Base-by-base conservation (phyloP, 1,140 invertebrate genomes). In the Drosophila eugracilis region DNA sequence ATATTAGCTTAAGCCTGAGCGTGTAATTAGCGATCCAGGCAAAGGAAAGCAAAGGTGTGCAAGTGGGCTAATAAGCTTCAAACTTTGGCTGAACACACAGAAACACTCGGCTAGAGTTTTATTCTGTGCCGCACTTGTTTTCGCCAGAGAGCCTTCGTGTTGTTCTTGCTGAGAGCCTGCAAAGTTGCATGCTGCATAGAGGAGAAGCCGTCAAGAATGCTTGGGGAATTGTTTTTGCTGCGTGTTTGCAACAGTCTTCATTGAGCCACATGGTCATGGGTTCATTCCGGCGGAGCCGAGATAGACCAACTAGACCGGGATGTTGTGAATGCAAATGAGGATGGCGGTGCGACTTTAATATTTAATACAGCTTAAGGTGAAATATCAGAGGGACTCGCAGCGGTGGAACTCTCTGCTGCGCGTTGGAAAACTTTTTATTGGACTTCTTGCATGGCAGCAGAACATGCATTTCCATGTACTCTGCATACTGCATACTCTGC, bases 401-500 rank as follows among this genome's bases (percentile, higher is more conserved):
- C 14, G 24, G 21, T 53, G 30, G 17, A 67, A 54, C 39, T 45
- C 32, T 59, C 44, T 50, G 42, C 14, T 34, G 39, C 44, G n/a
- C n/a, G n/a, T 45, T 19, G 54, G 10, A 5, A 14, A 72, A 84
- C 60, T 58, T 85, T 85, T 79, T 85, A 84, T 84, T 84, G 71
- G 80, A 84, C 75, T 75, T 57, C 50, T 76, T 59, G 49, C 57
- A 59, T 73, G 79, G 52, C 59, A 79, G 60, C 32, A 28, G 50
- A 37, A 59, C 45, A 60, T 39, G 70, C 52, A 72, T 67, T 75
- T 72, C 50, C 57, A 60, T 63, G 45, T 45, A 44, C 62, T 71
- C 48, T 39, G 55, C 14, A 22, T 6, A 44, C 62, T 66, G 45
- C 48, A 47, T 24, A 17, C n/a, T 60, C 19, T 42, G 67, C 36